phyloP scores from a whole-genome alignment of 1,140 invertebrate species.

The Lepidotrigona ventralis region DNA sequence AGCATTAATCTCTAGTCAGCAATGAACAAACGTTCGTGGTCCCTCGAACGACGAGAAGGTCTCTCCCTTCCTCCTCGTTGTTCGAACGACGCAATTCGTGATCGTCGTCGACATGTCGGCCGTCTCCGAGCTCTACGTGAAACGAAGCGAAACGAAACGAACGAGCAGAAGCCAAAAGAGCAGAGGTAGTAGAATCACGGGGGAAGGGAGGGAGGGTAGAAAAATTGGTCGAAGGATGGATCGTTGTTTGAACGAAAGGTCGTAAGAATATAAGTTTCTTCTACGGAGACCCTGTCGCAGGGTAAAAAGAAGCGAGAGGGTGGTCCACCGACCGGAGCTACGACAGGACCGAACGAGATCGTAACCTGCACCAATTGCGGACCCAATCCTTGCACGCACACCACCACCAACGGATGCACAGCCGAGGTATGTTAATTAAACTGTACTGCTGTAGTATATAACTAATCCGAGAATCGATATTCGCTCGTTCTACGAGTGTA shows the following conservation, averaged over 20 bases:
- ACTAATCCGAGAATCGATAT: background rate
- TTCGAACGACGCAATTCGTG: background rate
- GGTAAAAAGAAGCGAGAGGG: constrained; percentile 90
- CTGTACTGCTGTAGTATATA: background rate
- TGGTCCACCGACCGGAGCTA: constrained; percentile 69
- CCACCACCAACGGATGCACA: constrained; percentile 91
- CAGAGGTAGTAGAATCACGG: background rate
- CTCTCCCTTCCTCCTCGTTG: background rate
- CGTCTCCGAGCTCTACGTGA: background rate
- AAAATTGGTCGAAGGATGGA: constrained; percentile 53
- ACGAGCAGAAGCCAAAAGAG: too few relatives aligned
- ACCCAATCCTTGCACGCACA: constrained; percentile 90
- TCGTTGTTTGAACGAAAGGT: constrained; percentile 54
- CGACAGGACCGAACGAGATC: constrained; percentile 86
- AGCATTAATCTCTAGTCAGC: background rate
- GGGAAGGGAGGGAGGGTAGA: background rate
- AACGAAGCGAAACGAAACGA: background rate
- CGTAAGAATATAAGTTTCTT: constrained; percentile 70
- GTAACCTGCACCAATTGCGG: constrained; percentile 90
- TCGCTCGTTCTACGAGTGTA: background rate
- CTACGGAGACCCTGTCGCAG: constrained; percentile 81
- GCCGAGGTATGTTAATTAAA: constrained; percentile 84
- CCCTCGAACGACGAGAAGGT: too few relatives aligned
- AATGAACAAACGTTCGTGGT: background rate
- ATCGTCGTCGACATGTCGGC: background rate